These are phyloP conservation scores for Synanthedon andrenaeformis DNA, from an alignment of 2,888 invertebrate genomes.

Conservation along the genomic window DNA sequence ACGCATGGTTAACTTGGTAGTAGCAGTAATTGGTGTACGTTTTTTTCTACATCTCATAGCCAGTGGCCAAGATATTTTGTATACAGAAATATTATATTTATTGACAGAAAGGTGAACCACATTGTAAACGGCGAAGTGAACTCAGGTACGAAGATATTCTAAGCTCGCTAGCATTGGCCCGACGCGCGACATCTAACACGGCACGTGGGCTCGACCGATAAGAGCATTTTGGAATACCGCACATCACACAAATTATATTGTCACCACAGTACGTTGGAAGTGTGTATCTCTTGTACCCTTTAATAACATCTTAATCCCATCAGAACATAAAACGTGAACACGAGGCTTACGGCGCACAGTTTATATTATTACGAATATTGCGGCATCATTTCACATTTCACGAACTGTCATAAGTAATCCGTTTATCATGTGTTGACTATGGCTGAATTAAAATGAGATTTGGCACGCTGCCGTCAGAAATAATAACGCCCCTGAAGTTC, in stretches of 20 bases:
- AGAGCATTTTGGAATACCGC: neutral
- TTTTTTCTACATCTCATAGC: no score
- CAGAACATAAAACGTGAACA: constrained; percentile 2
- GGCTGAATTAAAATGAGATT: constrained; percentile 5
- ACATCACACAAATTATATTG: neutral
- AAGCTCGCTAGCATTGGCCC: constrained; percentile 14
- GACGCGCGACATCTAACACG: constrained; percentile 6
- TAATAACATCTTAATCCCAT: constrained; percentile 3
- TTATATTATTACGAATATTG: constrained; percentile 2
- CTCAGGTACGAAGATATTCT: constrained; percentile 14
- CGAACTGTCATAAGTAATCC: constrained; percentile 4
- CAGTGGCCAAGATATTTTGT: no score
- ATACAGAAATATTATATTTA: neutral
- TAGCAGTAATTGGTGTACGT: no score
- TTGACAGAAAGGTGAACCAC: neutral
- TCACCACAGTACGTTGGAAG: constrained; percentile 3
- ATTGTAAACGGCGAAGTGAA: constrained; percentile 14
- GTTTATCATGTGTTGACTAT: constrained; percentile 4
- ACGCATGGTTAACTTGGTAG: no score
- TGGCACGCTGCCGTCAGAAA: constrained; percentile 1
- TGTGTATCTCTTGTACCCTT: constrained; percentile 1
- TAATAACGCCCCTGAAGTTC: constrained; percentile 8
- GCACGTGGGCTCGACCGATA: constrained; percentile 4
- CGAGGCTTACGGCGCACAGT: constrained; percentile 4
- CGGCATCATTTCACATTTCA: constrained; percentile 3